phyloP scores from a whole-genome alignment of 1,140 invertebrate genomes.

The Galendromus occidentalis region DNA sequence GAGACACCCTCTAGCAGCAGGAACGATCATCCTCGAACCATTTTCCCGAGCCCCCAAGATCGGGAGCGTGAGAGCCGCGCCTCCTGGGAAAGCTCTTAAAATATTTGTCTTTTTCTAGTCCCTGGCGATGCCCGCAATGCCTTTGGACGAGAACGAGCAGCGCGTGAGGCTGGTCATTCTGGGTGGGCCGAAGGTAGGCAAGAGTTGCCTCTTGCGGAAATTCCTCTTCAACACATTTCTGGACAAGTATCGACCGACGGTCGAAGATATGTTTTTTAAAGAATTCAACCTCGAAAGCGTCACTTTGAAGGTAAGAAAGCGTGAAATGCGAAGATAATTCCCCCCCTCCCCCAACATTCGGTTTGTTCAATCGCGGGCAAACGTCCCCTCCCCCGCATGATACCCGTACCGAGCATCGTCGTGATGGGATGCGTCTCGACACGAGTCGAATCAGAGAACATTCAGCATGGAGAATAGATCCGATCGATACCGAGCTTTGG shows the following conservation, averaged over 20 bases:
- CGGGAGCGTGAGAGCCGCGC: too few species aligned
- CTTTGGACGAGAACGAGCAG: constrained; percentile 22
- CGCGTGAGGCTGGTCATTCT: constrained; percentile 60
- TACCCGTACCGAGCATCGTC: neutral
- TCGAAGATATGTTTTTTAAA: constrained; percentile 68
- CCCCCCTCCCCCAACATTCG: neutral
- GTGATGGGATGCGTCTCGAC: too few species aligned
- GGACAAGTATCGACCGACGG: constrained; percentile 63
- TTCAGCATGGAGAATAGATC: too few species aligned
- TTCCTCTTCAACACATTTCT: constrained; percentile 64
- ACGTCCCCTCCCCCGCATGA: neutral
- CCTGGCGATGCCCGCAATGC: constrained; percentile 4
- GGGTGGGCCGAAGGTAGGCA: constrained; percentile 61
- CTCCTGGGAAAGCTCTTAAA: too few species aligned
- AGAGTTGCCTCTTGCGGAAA: constrained; percentile 62
- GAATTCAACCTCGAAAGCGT: constrained; percentile 56
- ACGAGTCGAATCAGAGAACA: too few species aligned
- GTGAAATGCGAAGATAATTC: neutral
- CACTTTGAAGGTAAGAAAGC: constrained; percentile 37
- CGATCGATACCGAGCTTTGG: too few species aligned
- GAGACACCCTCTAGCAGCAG: too few species aligned
- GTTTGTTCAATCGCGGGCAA: neutral
- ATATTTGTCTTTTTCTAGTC: too few species aligned
- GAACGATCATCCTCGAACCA: too few species aligned
- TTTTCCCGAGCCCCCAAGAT: too few species aligned